Percentiles rank a stretch among this genome's conserved stretches.
Evolutionary conservation across 2,113 vertebrate genomes (phyloP).

Genomic region (Orientallactaga bullata): DNA sequence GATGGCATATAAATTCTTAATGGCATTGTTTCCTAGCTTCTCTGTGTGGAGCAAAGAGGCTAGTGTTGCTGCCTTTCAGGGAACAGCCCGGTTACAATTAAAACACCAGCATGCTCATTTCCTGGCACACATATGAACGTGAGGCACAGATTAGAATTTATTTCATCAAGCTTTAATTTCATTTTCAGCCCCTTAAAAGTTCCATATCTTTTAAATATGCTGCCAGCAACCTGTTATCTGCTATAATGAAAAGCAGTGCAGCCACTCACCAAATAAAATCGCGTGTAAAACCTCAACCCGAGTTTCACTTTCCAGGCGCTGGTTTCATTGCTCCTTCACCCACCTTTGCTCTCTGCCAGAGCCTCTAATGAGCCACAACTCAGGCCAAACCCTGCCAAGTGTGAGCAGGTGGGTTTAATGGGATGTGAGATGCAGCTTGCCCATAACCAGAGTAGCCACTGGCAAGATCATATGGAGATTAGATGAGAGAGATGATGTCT

Average conservation of each 20-base stretch:
- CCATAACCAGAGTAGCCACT: constrained; percentile 38
- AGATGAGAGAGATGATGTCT: background rate
- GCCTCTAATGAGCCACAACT: constrained; percentile 75
- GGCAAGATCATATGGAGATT: background rate
- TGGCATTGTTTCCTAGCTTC: constrained; percentile 72
- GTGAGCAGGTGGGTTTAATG: constrained; percentile 80
- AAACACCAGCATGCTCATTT: constrained; percentile 49
- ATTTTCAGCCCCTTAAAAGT: constrained; percentile 78
- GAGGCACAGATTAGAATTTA: constrained; percentile 69
- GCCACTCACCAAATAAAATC: constrained; percentile 81
- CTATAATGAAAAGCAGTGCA: constrained; percentile 77
- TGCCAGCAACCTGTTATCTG: constrained; percentile 80
- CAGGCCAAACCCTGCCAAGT: constrained; percentile 49
- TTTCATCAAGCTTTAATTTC: constrained; percentile 80
- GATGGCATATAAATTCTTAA: constrained; percentile 76
- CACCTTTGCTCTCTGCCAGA: constrained; percentile 51
- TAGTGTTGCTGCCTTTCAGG: constrained; percentile 39
- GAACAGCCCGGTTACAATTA: constrained; percentile 53
- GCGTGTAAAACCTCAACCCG: constrained; percentile 74
- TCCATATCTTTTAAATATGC: constrained; percentile 76
- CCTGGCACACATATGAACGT: constrained; percentile 55
- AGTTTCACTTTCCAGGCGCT: constrained; percentile 76
- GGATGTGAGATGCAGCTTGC: constrained; percentile 70
- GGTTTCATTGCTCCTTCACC: constrained; percentile 71
- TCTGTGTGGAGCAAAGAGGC: constrained; percentile 35